Evolutionary conservation across 2,888 invertebrate species (phyloP).

Genomic region (Drosophila picticornis): DNA sequence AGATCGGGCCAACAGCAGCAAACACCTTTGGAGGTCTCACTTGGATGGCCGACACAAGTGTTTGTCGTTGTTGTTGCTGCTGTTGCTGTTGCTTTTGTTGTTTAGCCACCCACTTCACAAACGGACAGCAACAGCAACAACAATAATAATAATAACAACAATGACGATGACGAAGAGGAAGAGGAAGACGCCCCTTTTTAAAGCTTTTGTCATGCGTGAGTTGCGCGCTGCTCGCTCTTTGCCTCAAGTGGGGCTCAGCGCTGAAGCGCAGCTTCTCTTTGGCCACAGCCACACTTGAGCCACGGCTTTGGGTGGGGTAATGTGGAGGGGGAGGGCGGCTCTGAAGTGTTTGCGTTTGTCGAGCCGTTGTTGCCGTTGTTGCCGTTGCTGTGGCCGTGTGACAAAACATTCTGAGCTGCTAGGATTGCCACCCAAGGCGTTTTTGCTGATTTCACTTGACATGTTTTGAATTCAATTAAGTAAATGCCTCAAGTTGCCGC

Average conservation of each 20-base stretch:
- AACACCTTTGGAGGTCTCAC: slow-evolving; percentile 69
- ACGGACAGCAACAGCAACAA: slow-evolving; percentile 34
- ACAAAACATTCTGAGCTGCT: slow-evolving; percentile 44
- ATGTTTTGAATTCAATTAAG: slow-evolving; percentile 78
- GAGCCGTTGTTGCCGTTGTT: slow-evolving; percentile 46
- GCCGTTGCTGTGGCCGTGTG: slow-evolving; percentile 42
- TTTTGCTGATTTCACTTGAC: slow-evolving; percentile 71
- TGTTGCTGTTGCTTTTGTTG: slow-evolving; percentile 58
- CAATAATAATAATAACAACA: slow-evolving; percentile 37
- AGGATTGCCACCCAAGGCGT: slow-evolving; percentile 70
- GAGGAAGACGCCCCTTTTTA: slow-evolving; percentile 63
- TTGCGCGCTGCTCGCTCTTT: slow-evolving; percentile 21
- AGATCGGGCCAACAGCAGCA: slow-evolving; percentile 46
- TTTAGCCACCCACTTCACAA: slow-evolving; percentile 63
- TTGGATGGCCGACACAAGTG: slow-evolving; percentile 54
- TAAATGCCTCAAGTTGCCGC: slow-evolving; percentile 54
- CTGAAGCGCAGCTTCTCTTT: slow-evolving; percentile 69
- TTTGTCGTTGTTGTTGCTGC: slow-evolving; percentile 61
- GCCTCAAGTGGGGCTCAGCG: slow-evolving; percentile 60
- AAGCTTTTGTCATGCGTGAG: slow-evolving; percentile 72
- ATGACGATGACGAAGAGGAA: slow-evolving; percentile 43
- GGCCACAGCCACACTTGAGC: slow-evolving; percentile 51
- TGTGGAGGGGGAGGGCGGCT: neutral
- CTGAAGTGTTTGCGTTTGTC: slow-evolving; percentile 68
- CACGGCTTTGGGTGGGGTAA: neutral